These are phyloP conservation scores for Cephalotes varians DNA, from an alignment of 2,888 invertebrate species.

Conservation along the genomic window DNA sequence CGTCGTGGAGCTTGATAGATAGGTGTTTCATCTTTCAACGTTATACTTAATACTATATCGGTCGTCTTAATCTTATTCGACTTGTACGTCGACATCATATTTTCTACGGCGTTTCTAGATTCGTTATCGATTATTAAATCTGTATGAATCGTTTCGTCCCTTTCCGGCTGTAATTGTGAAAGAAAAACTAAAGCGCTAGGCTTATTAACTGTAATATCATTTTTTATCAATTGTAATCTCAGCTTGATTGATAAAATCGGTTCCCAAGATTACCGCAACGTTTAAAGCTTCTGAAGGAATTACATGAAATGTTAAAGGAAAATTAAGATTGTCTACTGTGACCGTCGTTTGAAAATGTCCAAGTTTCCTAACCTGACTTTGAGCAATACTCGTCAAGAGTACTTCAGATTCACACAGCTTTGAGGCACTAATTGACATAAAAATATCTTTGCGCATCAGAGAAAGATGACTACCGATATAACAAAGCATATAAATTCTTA, in stretches of 20 bases:
- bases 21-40: constrained; percentile 6
- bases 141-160: not conserved
- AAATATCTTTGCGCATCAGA: not conserved
- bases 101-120: not conserved
- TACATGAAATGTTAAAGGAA: not conserved
- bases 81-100: constrained; percentile 13
- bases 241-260: not conserved
- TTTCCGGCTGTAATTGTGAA: not conserved
- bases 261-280: not conserved
- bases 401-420: not conserved
- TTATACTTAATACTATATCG: constrained; percentile 15
- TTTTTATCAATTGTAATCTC: not conserved
- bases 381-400: not conserved
- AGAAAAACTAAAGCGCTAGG: not conserved
- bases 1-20: constrained; percentile 29
- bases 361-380: not conserved
- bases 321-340: not conserved
- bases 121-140: not conserved
- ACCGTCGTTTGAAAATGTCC: not conserved
- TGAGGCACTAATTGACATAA: not conserved
- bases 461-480: constrained; percentile 8
- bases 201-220: not conserved
- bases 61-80: constrained; percentile 26
- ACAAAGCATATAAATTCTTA: not conserved
- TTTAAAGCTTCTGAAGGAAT: not conserved